Evolutionary conservation across 2,113 vertebrate genomes (phyloP).

Genomic region (Xerus inauris): DNA sequence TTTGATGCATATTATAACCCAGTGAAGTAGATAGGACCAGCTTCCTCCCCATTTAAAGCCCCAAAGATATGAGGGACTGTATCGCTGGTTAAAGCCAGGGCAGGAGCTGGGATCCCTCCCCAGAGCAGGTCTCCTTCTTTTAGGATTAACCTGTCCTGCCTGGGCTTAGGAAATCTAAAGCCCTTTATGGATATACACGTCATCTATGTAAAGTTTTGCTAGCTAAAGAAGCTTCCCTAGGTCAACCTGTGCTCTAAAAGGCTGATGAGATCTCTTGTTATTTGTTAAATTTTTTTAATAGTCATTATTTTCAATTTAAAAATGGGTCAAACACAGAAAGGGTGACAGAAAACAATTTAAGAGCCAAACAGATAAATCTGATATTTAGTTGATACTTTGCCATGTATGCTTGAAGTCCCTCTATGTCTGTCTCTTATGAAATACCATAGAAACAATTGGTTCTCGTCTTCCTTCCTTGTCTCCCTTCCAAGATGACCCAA

Average conservation of each 20-base stretch:
- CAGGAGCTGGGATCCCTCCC: not conserved
- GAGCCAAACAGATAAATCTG: not conserved
- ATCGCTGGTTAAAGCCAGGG: not conserved
- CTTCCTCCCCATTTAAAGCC: not conserved
- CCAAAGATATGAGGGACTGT: not conserved
- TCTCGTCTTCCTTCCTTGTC: not conserved
- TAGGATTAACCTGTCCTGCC: not conserved
- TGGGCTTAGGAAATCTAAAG: not conserved
- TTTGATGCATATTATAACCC: not conserved
- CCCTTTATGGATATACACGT: rapidly evolving
- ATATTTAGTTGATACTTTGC: not conserved
- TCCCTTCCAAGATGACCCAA: not conserved
- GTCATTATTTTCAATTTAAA: slow-evolving; percentile 43
- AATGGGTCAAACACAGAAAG: not conserved
- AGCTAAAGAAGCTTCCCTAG: not conserved
- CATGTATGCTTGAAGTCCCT: not conserved
- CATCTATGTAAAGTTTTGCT: not conserved
- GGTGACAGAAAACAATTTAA: slow-evolving; percentile 12
- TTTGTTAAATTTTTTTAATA: not conserved
- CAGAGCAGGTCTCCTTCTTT: not conserved
- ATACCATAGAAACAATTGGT: not conserved
- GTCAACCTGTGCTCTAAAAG: not conserved
- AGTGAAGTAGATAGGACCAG: not conserved
- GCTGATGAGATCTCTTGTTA: not conserved
- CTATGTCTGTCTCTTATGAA: not conserved